Base-by-base conservation (phyloP, 1,140 invertebrate species). In the Neuroterus valhalla region DNA sequence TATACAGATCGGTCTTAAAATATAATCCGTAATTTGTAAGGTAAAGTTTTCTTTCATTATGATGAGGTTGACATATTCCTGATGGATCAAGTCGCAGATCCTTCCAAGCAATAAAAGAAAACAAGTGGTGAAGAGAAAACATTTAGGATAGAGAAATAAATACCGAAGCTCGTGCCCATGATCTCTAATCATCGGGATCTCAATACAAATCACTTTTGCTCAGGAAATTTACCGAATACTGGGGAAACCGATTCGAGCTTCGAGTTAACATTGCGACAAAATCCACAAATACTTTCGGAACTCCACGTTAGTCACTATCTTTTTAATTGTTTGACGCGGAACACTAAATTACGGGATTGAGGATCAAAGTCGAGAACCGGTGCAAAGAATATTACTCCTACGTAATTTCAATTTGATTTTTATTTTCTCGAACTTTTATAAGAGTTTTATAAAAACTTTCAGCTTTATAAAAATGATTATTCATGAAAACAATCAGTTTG, bases 1-100 rank as follows among this genome's bases (percentile, higher is more conserved):
- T 79, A 80, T 75, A 71, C 46, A 69, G 19, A 26, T 43, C 21
- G 50, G 43, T 70, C 14, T 44, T 73, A 50, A 55, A 68, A 68
- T 44, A 21, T 42, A 19, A 21, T 50, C 5, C 31, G 31, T 12
- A 31, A 14, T 15, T 62, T 62, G 31, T 31, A 23, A 14, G 15
- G 6, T 38, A n/a, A 14, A 31, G 21, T 62, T 62, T 26, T 62
- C 55, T 62, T 62, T 62, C 31, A 62, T 26, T 23, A 62, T 26
- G 55, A 62, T 50, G 8, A 52, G 19, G 10, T 12, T 21, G 19
- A 52, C n/a, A 55, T 31, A 62, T 15, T 62, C 23, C 55, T 48
- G 46, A 48, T 19, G 46, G 15, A 48, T 48, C 15, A 2, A 48
- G n/a, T 48, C 46, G 46, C 46, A 48, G n/a, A n/a, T 48, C 15